Evolutionary conservation across 2,797 vertebrate genomes (phyloP).

Genomic region (Dendrocincla fuliginosa): DNA sequence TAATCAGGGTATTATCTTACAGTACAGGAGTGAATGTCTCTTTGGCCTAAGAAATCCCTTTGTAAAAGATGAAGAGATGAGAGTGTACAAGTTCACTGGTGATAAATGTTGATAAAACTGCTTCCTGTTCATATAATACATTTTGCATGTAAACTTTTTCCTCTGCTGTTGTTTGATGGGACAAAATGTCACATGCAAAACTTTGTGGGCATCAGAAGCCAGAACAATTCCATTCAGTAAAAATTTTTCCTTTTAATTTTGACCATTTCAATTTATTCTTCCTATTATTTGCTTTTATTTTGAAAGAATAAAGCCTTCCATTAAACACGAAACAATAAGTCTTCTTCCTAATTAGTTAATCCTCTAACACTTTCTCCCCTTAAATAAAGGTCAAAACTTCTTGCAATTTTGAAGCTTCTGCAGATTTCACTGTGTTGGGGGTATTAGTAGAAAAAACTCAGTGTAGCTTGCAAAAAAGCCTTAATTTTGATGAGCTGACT

Average conservation of each 20-base stretch:
- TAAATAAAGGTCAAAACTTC: background rate
- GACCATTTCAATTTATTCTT: background rate
- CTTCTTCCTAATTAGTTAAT: background rate
- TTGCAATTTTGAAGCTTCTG: background rate
- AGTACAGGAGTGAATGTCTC: background rate
- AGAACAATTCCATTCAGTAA: background rate
- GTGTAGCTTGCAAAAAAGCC: background rate
- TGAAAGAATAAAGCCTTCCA: background rate
- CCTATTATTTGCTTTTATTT: background rate
- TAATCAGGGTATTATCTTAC: background rate
- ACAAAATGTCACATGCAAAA: background rate
- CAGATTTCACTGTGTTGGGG: background rate
- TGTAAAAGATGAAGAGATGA: background rate
- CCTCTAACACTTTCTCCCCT: background rate
- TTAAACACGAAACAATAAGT: background rate
- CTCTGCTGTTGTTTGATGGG: background rate
- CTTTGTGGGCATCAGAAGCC: background rate
- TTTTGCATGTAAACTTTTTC: background rate
- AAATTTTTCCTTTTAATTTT: background rate
- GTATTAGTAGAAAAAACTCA: background rate
- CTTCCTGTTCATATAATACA: background rate
- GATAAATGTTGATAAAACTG: background rate
- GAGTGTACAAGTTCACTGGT: background rate
- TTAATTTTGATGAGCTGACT: background rate
- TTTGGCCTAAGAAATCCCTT: background rate